Percentiles rank a stretch among this genome's conserved stretches.
These are phyloP conservation scores for Pogona vitticeps DNA, from an alignment of 2,113 vertebrate species.

Conservation along the genomic window DNA sequence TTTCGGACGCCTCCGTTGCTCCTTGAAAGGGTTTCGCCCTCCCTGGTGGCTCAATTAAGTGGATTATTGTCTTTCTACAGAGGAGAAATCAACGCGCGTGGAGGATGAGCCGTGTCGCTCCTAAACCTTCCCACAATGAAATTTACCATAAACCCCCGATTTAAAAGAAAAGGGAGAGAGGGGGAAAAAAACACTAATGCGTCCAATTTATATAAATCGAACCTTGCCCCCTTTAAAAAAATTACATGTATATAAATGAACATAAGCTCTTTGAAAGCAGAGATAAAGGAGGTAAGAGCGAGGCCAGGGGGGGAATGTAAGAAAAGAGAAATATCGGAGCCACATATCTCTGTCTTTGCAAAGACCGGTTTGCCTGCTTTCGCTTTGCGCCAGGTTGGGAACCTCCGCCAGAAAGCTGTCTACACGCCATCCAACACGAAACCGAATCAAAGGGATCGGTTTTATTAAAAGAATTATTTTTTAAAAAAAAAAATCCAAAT, in stretches of 20 bases:
- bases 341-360: neutral
- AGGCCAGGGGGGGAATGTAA: neutral
- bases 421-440: neutral
- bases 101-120: constrained; percentile 69
- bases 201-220: neutral
- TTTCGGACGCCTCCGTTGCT: constrained; percentile 70
- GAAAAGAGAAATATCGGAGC: neutral
- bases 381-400: no score
- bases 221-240: neutral
- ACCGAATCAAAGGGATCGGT: neutral
- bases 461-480: neutral
- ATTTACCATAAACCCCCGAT: constrained; percentile 55
- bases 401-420: no score
- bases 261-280: constrained; percentile 11
- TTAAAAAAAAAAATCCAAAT: no score
- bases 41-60: constrained; percentile 96
- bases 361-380: no score
- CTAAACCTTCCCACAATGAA: constrained; percentile 53
- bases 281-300: neutral
- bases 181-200: neutral
- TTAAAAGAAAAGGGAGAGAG: neutral
- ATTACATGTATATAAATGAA: neutral
- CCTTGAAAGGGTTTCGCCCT: constrained; percentile 80
- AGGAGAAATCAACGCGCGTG: constrained; percentile 82
- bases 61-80: constrained; percentile 94